phyloP scores from a whole-genome alignment of 2,113 vertebrate species.

The Entelurus aequoreus region DNA sequence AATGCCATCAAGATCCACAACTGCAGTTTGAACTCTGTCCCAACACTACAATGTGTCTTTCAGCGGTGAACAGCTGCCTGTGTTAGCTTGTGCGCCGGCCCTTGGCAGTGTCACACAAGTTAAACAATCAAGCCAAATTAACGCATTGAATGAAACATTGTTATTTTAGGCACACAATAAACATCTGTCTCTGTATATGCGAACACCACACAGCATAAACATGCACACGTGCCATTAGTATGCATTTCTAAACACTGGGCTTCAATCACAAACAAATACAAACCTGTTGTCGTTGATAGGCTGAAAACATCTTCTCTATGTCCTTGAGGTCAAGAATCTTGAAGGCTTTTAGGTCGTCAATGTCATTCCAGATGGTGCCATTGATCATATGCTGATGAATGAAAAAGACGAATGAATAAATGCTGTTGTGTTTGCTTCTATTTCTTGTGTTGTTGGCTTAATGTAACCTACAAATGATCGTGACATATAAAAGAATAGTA shows the following conservation, averaged over 20 bases:
- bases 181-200: slow-evolving; percentile 1
- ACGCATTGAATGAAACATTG: slow-evolving; percentile 1
- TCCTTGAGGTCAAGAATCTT: slow-evolving; percentile 89
- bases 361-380: slow-evolving; percentile 91
- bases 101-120: slow-evolving; percentile 13
- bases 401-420: neutral
- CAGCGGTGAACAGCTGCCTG: slow-evolving; percentile 50
- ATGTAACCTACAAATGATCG: neutral
- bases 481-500: slow-evolving; percentile 1
- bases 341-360: slow-evolving; percentile 89
- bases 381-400: slow-evolving; percentile 81
- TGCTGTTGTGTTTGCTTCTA: neutral
- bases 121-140: slow-evolving; percentile 8
- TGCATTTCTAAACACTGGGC: neutral
- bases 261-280: slow-evolving; percentile 14
- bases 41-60: slow-evolving; percentile 45
- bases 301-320: slow-evolving; percentile 97
- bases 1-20: slow-evolving; percentile 33
- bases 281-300: slow-evolving; percentile 87
- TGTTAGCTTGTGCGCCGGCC: slow-evolving; percentile 32
- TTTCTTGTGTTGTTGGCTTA: neutral
- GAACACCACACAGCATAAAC: neutral
- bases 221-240: neutral
- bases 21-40: slow-evolving; percentile 38
- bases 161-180: neutral